Conservation (phyloP, 1,140 invertebrate genomes). For the Diuraphis noxia region DNA sequence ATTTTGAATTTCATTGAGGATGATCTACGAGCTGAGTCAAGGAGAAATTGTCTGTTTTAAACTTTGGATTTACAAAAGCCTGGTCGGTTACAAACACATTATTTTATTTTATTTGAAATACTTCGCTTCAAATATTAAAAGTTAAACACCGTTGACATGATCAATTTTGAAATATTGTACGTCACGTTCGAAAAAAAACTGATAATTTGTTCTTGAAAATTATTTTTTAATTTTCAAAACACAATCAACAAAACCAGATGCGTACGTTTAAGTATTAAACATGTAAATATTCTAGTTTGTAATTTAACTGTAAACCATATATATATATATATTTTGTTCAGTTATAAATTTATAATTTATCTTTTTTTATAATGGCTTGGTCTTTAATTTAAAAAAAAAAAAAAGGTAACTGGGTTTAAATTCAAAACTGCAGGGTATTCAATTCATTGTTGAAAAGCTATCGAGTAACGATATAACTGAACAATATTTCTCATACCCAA, state of each 20-base stretch:
- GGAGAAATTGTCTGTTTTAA: constrained; percentile 10
- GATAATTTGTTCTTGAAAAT: neutral
- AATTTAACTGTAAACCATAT: neutral
- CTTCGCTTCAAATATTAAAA: neutral
- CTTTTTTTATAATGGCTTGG: neutral
- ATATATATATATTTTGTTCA: neutral
- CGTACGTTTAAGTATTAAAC: neutral
- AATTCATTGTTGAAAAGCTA: constrained; percentile 18
- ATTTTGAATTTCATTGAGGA: neutral
- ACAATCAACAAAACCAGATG: neutral
- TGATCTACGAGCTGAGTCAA: neutral
- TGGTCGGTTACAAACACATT: neutral
- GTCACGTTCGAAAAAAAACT: neutral
- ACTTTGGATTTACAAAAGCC: neutral
- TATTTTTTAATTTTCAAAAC: neutral
- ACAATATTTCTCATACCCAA: constrained; percentile 12
- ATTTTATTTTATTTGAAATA: neutral
- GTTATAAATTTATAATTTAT: neutral
- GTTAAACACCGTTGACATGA: neutral
- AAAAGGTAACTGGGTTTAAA: neutral
- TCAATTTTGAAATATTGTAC: constrained; percentile 1
- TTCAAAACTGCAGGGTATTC: neutral
- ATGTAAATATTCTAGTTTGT: neutral
- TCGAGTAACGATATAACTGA: constrained; percentile 13
- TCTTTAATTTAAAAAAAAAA: constrained; percentile 22